Base-by-base conservation (phyloP, 2,113 vertebrate species). In the Anas platyrhynchos region DNA sequence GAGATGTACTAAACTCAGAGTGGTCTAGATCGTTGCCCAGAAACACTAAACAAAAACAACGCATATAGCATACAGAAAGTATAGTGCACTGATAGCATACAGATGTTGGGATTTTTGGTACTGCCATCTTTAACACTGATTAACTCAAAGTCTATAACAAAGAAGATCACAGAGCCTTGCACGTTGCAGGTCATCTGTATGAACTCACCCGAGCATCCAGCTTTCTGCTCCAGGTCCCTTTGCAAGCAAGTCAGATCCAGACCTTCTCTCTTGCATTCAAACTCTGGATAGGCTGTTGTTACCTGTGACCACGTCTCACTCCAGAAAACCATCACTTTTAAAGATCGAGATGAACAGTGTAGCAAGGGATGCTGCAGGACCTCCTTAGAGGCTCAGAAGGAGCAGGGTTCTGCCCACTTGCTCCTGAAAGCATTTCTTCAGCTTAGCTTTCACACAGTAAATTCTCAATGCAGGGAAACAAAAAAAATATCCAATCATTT, bases 201-300 rank as follows among this genome's bases (percentile, higher is more conserved):
- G 54, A 93, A 95, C 96, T 97, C 86, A 93, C 96, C 94, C 32
- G 72, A 81, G 66, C 25, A 56, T 73, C 94, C 86, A 93, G 93
- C 88, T 73, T 75, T 92, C 80, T 74, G 56, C 67, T 83, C 80
- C 81, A 22, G 65, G 67, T 91, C 16, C 34, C 77, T 59, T 61
- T 41, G 48, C 29, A 89, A 77, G 46, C 59, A 73, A 94, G 26
- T 56, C 66, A 76, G 44, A 76, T 88, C 80, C 93, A 93, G 83
- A 22, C 96, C 88, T 94, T 95, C 74, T 91, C 69, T 88, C 68
- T 52, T 0, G 16, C 44, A 69, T 84, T 77, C 94, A 76, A 21
- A 79, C 38, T 83, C 88, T 27, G 16, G 59, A 16, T 32, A 20
- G 23, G 34, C 56, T 74, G 43, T 66, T 4, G 2, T 83, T 83